These are phyloP conservation scores for Pampusana beccarii DNA, from an alignment of 2,113 vertebrate genomes.

Conservation along the genomic window DNA sequence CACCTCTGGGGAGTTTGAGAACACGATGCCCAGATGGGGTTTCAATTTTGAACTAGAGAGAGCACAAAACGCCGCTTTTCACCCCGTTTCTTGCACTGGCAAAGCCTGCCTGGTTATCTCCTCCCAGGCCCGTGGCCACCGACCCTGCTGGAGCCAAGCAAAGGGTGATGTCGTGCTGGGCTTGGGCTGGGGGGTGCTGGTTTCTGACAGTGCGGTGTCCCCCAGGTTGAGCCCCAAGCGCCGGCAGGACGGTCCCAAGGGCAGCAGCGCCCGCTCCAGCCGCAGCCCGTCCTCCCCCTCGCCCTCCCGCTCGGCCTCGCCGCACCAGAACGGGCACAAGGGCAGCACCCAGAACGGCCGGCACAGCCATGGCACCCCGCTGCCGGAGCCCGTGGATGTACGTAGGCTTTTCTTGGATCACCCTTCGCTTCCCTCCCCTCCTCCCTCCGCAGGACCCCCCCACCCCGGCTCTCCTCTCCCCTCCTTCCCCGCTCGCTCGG, in stretches of 20 bases:
- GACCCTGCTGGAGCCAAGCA: background rate
- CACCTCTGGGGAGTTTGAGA: background rate
- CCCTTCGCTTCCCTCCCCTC: slow-evolving; percentile 42
- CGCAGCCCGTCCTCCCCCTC: slow-evolving; percentile 79
- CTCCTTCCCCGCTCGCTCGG: background rate
- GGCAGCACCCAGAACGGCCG: slow-evolving; percentile 87
- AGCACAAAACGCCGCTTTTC: background rate
- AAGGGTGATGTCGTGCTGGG: background rate
- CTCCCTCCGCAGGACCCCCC: background rate
- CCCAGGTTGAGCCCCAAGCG: slow-evolving; percentile 82
- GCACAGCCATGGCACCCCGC: slow-evolving; percentile 76
- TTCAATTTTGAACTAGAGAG: background rate
- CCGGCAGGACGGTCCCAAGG: slow-evolving; percentile 82
- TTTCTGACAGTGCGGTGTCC: background rate
- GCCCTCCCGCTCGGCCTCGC: slow-evolving; percentile 78
- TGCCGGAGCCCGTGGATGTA: slow-evolving; percentile 90
- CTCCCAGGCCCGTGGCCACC: background rate
- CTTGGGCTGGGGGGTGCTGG: background rate
- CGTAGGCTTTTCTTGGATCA: slow-evolving; percentile 83
- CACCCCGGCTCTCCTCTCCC: background rate
- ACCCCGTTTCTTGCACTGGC: background rate
- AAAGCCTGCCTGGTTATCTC: background rate
- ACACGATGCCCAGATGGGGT: fast-evolving
- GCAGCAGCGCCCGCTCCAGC: slow-evolving; percentile 79
- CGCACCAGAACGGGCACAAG: slow-evolving; percentile 91